Evolutionary conservation across 2,888 invertebrate genomes (phyloP).

Genomic region (Acheta domesticus): DNA sequence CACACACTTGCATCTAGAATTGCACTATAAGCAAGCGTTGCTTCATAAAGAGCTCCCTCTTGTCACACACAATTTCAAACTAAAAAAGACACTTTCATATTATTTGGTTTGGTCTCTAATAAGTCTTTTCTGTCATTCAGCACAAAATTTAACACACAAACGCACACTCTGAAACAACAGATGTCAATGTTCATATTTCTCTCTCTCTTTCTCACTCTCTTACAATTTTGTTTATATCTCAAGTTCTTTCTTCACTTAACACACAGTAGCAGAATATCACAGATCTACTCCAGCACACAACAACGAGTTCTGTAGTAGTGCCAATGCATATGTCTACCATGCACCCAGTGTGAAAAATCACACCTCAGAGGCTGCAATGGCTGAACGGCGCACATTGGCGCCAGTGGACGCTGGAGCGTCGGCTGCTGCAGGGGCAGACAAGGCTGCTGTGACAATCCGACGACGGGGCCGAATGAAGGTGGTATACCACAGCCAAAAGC

Average conservation of each 20-base stretch:
- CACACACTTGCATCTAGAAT: not conserved
- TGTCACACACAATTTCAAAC: not conserved
- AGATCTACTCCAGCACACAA: constrained; percentile 30
- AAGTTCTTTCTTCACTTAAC: not conserved
- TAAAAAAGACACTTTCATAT: constrained; percentile 12
- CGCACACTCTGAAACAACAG: constrained; percentile 8
- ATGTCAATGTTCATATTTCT: not conserved
- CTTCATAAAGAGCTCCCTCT: not conserved
- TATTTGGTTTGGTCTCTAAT: constrained; percentile 1
- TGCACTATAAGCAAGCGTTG: not conserved
- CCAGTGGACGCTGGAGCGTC: constrained; percentile 18
- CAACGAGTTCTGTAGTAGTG: constrained; percentile 18
- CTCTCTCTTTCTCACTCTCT: not conserved
- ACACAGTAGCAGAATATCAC: constrained; percentile 28
- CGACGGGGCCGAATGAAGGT: not conserved
- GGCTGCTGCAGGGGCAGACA: not conserved
- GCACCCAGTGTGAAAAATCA: not conserved
- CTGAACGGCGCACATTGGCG: not conserved
- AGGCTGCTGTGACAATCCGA: not conserved
- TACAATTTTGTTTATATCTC: not conserved
- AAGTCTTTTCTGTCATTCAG: not conserved
- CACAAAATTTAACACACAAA: constrained; percentile 18
- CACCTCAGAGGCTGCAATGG: constrained; percentile 18
- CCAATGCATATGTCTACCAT: constrained; percentile 2
- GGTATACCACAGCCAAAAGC: not conserved